Percentiles rank a stretch among this genome's conserved stretches.
Evolutionary conservation across 2,113 vertebrate genomes (phyloP).

Genomic region (Barbus barbus): DNA sequence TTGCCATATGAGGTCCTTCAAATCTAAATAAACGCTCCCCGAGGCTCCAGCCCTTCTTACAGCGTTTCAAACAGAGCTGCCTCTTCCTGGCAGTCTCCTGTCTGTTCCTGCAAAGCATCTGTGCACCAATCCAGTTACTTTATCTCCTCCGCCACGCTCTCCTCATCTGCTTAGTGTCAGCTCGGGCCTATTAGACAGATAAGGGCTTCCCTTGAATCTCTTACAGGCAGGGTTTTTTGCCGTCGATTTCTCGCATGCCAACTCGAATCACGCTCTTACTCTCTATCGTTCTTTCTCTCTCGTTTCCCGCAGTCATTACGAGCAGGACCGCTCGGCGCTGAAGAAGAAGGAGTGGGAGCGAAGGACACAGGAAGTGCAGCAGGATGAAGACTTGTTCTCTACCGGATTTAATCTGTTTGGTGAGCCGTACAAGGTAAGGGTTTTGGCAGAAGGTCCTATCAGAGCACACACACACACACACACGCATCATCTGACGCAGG

Average conservation of each 20-base stretch:
- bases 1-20: conserved; percentile 47
- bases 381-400: conserved; percentile 97
- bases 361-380: conserved; percentile 95
- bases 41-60: conserved; percentile 35
- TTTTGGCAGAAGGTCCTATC: conserved; percentile 41
- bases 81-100: conserved; percentile 41
- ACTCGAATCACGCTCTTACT: conserved; percentile 53
- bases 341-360: conserved; percentile 97
- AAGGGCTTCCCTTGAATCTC: conserved; percentile 51
- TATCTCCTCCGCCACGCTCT: conserved; percentile 41
- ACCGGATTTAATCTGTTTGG: conserved; percentile 98
- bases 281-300: conserved; percentile 47
- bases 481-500: conserved; percentile 7
- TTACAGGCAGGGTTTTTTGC: conserved; percentile 47
- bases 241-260: conserved; percentile 55
- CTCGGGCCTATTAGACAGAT: conserved; percentile 55
- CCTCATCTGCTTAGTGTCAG: conserved; percentile 56
- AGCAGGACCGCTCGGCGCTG: conserved; percentile 91
- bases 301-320: conserved; percentile 85
- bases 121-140: conserved; percentile 52
- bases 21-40: conserved; percentile 51
- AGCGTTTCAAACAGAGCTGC: conserved; percentile 27
- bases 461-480: not conserved
- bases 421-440: conserved; percentile 94
- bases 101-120: conserved; percentile 51